These are phyloP conservation scores for Cirrhinus mrigala DNA, from an alignment of 2,797 vertebrate species.

Conservation along the genomic window DNA sequence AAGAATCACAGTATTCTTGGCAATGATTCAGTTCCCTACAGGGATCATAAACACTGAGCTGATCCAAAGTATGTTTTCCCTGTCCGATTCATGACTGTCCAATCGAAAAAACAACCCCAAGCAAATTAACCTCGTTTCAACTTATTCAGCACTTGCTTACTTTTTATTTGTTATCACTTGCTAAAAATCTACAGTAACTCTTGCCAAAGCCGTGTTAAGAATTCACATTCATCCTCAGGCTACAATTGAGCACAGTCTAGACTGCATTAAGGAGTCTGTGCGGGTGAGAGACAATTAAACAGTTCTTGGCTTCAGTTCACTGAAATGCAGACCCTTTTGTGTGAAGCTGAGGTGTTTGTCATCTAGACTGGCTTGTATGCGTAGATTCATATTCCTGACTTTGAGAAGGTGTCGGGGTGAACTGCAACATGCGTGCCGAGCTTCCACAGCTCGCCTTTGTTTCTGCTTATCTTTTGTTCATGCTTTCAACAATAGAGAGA, in stretches of 20 bases:
- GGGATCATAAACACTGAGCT: not conserved
- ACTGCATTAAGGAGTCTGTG: constrained; percentile 45
- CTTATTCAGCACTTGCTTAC: constrained; percentile 21
- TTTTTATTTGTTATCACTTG: constrained; percentile 42
- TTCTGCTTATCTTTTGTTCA: constrained; percentile 55
- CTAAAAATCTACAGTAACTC: constrained; percentile 32
- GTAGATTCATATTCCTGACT: constrained; percentile 32
- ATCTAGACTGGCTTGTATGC: constrained; percentile 27
- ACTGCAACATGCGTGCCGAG: constrained; percentile 13
- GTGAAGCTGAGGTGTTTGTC: constrained; percentile 48
- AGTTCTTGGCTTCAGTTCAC: constrained; percentile 53
- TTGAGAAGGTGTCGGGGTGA: constrained; percentile 3
- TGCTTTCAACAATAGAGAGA: constrained; percentile 31
- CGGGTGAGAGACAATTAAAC: constrained; percentile 56
- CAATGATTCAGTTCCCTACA: not conserved
- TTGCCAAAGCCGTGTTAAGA: constrained; percentile 40
- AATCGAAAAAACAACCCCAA: not conserved
- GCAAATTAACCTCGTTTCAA: constrained; percentile 32
- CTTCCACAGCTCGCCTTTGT: constrained; percentile 27
- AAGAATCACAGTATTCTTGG: not conserved
- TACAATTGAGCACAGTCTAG: constrained; percentile 41
- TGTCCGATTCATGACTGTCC: not conserved
- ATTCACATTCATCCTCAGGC: constrained; percentile 44
- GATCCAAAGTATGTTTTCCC: constrained; percentile 23
- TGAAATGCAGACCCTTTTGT: constrained; percentile 45